phyloP scores from a whole-genome alignment of 2,888 invertebrate genomes.

The Melanostoma scalare region DNA sequence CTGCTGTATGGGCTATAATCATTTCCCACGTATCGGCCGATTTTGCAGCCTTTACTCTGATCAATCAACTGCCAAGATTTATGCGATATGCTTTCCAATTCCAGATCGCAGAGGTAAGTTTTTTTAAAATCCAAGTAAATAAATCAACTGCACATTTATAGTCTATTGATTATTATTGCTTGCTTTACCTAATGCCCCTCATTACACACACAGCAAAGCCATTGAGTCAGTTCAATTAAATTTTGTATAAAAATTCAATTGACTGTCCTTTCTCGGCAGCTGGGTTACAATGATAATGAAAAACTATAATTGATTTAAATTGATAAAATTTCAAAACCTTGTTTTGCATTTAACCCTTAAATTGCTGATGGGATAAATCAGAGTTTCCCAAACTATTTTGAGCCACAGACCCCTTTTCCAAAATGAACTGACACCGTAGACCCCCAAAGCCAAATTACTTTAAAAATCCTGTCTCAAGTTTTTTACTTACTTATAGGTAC shows the following conservation, averaged over 20 bases:
- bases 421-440: too few species aligned
- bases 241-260: slow-evolving; percentile 42
- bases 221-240: slow-evolving; percentile 49
- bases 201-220: slow-evolving; percentile 11
- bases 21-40: slow-evolving; percentile 92
- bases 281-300: not conserved
- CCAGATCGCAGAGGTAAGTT: slow-evolving; percentile 88
- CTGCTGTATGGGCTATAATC: slow-evolving; percentile 93
- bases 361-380: not conserved
- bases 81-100: slow-evolving; percentile 91
- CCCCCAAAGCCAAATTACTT: too few species aligned
- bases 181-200: slow-evolving; percentile 41
- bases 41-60: slow-evolving; percentile 93
- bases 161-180: not conserved
- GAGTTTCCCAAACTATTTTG: too few species aligned
- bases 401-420: too few species aligned
- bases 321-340: slow-evolving; percentile 11
- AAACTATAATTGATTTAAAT: slow-evolving; percentile 38
- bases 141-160: slow-evolving; percentile 45
- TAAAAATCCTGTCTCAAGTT: too few species aligned
- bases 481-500: too few species aligned
- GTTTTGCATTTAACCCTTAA: slow-evolving; percentile 46
- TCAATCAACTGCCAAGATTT: slow-evolving; percentile 93
- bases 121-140: not conserved
- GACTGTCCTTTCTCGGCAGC: slow-evolving; percentile 29